Evolutionary conservation across 2,888 invertebrate species (phyloP).

Genomic region (Danaus chrysippus): DNA sequence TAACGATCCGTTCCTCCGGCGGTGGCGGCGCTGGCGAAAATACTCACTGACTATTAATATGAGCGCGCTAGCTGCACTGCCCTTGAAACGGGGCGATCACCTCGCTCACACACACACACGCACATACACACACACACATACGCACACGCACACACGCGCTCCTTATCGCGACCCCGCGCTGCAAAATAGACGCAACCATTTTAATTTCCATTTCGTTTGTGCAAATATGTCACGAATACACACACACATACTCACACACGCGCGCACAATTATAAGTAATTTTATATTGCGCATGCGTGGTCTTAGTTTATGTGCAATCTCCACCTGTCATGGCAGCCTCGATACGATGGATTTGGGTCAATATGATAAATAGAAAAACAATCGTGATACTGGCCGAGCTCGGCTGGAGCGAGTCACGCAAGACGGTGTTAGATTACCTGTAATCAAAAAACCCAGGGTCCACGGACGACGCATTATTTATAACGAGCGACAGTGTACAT

Average conservation of each 20-base stretch:
- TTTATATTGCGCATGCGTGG: constrained; percentile 9
- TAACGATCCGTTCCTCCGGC: constrained; percentile 71
- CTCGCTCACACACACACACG: constrained; percentile 65
- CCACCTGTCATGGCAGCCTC: constrained; percentile 22
- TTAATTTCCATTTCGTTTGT: constrained; percentile 71
- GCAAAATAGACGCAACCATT: constrained; percentile 63
- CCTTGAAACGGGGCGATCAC: constrained; percentile 78
- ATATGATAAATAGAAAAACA: constrained; percentile 34
- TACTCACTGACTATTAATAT: constrained; percentile 77
- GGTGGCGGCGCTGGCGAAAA: constrained; percentile 64
- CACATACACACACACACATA: constrained; percentile 35
- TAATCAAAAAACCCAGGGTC: constrained; percentile 2
- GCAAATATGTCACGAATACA: constrained; percentile 34
- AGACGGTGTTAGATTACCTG: constrained; percentile 24
- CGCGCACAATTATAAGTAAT: constrained; percentile 8
- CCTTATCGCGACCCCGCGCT: constrained; percentile 62
- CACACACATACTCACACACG: no score
- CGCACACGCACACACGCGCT: constrained; percentile 40
- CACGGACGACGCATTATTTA: no score
- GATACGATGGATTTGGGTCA: constrained; percentile 32
- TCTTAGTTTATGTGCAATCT: constrained; percentile 14
- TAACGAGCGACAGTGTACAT: no score
- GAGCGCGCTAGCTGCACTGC: constrained; percentile 76
- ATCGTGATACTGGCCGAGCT: constrained; percentile 25
- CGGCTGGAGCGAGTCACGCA: constrained; percentile 33